phyloP scores from a whole-genome alignment of 2,113 vertebrate species.

The Chrysochloris asiatica region DNA sequence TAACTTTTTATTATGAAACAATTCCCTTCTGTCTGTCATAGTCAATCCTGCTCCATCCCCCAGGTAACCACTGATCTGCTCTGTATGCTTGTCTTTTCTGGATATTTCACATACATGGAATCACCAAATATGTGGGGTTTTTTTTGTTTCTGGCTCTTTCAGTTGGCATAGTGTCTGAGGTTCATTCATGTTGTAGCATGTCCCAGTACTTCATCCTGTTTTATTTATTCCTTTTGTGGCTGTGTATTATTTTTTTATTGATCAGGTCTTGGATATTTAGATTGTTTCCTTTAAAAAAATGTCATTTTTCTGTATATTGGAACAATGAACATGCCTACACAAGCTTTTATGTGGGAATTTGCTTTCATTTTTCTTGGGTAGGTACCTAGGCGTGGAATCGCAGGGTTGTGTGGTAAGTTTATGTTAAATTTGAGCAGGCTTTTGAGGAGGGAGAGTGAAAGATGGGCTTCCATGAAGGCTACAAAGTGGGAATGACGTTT shows the following conservation, averaged over 20 bases:
- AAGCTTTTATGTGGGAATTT: background rate
- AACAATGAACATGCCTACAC: background rate
- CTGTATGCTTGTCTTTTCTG: background rate
- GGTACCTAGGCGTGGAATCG: background rate
- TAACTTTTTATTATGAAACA: background rate
- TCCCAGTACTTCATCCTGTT: background rate
- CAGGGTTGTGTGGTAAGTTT: background rate
- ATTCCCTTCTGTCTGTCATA: background rate
- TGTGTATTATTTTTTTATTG: background rate
- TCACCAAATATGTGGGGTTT: no score
- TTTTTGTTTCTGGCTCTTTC: slow-evolving; percentile 13
- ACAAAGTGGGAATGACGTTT: no score
- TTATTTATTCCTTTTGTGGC: background rate
- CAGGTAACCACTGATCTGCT: no score
- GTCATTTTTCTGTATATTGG: background rate
- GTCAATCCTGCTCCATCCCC: background rate
- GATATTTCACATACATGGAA: slow-evolving; percentile 14
- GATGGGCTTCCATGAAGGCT: slow-evolving; percentile 1
- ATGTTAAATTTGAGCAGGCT: slow-evolving; percentile 28
- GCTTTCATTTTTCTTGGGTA: slow-evolving; percentile 29
- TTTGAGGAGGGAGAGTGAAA: slow-evolving; percentile 3
- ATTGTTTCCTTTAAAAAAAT: background rate
- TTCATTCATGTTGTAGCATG: background rate
- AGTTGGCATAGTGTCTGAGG: background rate
- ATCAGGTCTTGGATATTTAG: background rate